phyloP scores from a whole-genome alignment of 2,888 invertebrate species.

The Oasisia sp. region DNA sequence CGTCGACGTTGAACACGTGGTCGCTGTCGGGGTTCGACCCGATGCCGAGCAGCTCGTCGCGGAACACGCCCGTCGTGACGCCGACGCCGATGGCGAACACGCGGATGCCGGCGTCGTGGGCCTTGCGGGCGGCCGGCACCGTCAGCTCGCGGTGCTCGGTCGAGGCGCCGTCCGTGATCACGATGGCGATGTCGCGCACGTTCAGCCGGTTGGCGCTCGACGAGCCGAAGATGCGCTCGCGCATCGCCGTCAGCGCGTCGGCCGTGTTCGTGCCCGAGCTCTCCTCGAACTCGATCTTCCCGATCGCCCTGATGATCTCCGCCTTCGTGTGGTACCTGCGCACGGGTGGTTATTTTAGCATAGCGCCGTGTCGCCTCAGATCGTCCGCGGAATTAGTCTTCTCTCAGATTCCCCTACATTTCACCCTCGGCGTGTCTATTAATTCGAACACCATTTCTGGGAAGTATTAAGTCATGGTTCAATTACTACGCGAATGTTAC shows the following conservation, averaged over 20 bases:
- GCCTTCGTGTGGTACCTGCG: conserved; percentile 26
- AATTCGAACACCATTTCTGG: no score
- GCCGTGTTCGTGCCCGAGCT: conserved; percentile 36
- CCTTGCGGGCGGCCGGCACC: conserved; percentile 46
- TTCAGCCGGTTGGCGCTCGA: conserved; percentile 33
- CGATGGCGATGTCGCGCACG: conserved; percentile 41
- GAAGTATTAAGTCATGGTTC: no score
- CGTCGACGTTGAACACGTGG: conserved; percentile 54
- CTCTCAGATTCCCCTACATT: no score
- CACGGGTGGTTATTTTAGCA: background rate
- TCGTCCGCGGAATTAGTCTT: background rate
- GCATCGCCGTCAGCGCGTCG: conserved; percentile 25
- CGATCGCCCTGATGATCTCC: conserved; percentile 33
- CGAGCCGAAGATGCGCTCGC: conserved; percentile 22
- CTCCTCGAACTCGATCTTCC: conserved; percentile 27
- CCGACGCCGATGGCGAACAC: conserved; percentile 54
- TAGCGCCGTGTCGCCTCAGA: background rate
- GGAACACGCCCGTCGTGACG: conserved; percentile 43
- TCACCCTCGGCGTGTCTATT: no score
- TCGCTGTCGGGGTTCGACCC: conserved; percentile 54
- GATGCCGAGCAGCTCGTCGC: conserved; percentile 40
- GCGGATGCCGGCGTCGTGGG: conserved; percentile 46
- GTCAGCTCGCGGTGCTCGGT: conserved; percentile 30
- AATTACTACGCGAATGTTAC: no score
- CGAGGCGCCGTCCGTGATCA: conserved; percentile 41